These are phyloP conservation scores for Enteromius treurensis DNA, from an alignment of 2,797 vertebrate genomes.

Conservation along the genomic window DNA sequence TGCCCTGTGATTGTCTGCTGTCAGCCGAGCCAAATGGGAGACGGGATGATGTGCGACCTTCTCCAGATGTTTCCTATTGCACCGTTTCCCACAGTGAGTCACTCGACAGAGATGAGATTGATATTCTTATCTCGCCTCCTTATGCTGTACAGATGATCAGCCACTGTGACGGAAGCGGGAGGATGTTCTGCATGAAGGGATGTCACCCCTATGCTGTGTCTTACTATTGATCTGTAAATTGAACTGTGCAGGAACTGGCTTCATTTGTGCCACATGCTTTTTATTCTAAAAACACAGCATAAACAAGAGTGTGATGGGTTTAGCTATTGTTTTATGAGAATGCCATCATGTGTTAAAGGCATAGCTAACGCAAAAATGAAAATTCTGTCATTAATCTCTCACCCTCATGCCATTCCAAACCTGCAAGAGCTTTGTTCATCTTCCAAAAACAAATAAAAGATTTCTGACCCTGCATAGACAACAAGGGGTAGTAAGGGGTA, in stretches of 20 bases:
- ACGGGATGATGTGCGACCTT: conserved; percentile 5
- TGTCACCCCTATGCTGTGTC: conserved; percentile 4
- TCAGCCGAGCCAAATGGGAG: background rate
- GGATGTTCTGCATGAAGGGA: conserved; percentile 1
- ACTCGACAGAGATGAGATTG: conserved; percentile 19
- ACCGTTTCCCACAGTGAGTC: conserved; percentile 30
- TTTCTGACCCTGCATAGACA: background rate
- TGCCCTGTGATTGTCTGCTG: conserved; percentile 2
- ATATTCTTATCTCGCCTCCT: conserved; percentile 42
- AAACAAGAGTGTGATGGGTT: background rate
- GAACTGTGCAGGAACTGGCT: background rate
- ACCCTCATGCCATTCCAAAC: background rate
- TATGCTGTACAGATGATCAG: conserved; percentile 21
- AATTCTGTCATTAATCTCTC: background rate
- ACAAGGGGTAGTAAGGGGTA: background rate
- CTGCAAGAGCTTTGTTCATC: background rate
- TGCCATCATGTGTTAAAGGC: background rate
- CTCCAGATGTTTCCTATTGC: conserved; percentile 43
- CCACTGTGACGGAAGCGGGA: conserved; percentile 1
- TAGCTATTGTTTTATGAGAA: background rate
- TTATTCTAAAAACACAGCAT: background rate
- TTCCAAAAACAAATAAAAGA: background rate
- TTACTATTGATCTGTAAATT: conserved; percentile 21
- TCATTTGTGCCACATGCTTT: background rate
- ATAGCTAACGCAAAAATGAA: background rate